Conservation (phyloP, 2,888 invertebrate genomes). For the Tipula unca region DNA sequence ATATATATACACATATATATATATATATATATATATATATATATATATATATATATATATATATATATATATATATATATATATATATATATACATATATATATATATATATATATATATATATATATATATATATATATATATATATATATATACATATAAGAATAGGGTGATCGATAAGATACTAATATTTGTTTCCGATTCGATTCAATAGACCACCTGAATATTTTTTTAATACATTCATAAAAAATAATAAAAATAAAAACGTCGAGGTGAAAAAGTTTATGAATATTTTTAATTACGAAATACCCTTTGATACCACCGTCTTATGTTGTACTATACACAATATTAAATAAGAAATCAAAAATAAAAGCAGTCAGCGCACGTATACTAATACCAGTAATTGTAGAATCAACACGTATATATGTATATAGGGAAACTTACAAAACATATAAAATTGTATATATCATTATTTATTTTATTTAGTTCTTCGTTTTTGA, state of each 20-base stretch:
- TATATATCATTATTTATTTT: neutral
- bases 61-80: no score
- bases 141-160: neutral
- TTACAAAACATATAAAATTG: neutral
- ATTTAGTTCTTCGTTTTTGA: neutral
- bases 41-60: no score
- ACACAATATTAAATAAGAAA: neutral
- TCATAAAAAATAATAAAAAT: neutral
- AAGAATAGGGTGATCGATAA: neutral
- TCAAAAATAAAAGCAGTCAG: neutral
- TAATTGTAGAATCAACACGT: constrained; percentile 8
- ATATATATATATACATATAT: no score
- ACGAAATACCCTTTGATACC: neutral
- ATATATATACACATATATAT: no score
- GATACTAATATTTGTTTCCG: neutral
- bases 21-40: no score
- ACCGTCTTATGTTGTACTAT: neutral
- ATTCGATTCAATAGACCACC: neutral
- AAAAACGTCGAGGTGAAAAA: neutral
- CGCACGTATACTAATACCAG: constrained; percentile 14
- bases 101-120: no score
- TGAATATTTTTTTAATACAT: neutral
- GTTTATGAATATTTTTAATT: neutral
- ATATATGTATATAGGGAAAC: neutral
- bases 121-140: no score